phyloP scores from a whole-genome alignment of 2,888 invertebrate genomes.

The Calliopum simillimum region DNA sequence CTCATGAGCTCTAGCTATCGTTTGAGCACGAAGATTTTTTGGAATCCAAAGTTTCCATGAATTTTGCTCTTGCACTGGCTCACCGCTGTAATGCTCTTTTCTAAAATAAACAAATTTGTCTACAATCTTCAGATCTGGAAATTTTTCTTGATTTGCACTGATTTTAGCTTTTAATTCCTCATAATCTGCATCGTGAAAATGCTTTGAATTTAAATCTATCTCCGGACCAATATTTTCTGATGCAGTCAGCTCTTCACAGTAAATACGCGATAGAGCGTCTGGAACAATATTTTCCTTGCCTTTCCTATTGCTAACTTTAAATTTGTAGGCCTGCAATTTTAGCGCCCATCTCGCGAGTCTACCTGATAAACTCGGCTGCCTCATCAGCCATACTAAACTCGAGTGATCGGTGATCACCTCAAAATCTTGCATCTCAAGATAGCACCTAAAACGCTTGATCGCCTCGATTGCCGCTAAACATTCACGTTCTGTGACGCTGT shows the following conservation, averaged over 20 bases:
- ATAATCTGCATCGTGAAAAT: slow-evolving; percentile 1
- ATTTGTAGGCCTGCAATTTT: too few relatives aligned
- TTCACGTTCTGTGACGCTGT: too few relatives aligned
- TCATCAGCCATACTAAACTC: slow-evolving; percentile 22
- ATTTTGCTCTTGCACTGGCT: too few relatives aligned
- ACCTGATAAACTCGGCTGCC: too few relatives aligned
- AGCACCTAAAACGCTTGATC: neutral
- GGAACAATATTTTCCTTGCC: slow-evolving; percentile 24
- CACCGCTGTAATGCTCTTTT: too few relatives aligned
- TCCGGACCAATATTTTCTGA: slow-evolving; percentile 2
- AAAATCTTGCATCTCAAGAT: neutral
- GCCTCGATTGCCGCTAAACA: too few relatives aligned
- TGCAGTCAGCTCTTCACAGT: neutral
- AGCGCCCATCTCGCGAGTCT: too few relatives aligned
- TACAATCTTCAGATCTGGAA: too few relatives aligned
- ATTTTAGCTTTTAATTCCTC: neutral
- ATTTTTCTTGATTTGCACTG: too few relatives aligned
- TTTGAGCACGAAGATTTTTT: neutral
- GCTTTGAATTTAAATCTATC: slow-evolving; percentile 8
- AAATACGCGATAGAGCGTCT: slow-evolving; percentile 2
- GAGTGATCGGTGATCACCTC: neutral
- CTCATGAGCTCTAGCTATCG: too few relatives aligned
- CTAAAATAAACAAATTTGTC: too few relatives aligned
- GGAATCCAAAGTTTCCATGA: neutral
- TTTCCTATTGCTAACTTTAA: slow-evolving; percentile 29